Evolutionary conservation across 2,113 vertebrate species (phyloP), one percentile per base, ranked within the genome.

Genomic region (Dicaeum eximium): DNA sequence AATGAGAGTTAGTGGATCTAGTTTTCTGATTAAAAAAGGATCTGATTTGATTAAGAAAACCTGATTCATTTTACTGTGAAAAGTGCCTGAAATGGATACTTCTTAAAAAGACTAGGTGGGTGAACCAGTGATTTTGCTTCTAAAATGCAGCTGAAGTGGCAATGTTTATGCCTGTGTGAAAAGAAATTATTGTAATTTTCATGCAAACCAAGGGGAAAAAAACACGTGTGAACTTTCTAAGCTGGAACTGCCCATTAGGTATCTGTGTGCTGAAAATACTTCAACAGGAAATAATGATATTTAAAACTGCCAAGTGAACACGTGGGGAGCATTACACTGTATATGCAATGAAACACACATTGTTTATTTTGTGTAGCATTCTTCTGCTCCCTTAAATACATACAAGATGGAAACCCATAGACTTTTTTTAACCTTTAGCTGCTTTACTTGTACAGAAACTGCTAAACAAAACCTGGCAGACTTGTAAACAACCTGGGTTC

Each of bases 291-390:
- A 86, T 66, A 13, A 3, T 51, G 85, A 62, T 58, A 44, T 38
- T 88, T 83, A 56, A 70, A 95, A 44, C 56, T 82, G 44, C 74
- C 71, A 51, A 91, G 58, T 69, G 74, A 88, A 73, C 81, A 93
- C 35, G 12, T 91, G 90, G 67, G 62, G 70, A 70, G 38, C 54
- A 80, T 95, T 95, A 95, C 35, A 22, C n/a, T 91, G 50, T 90
- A 15, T 85, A 58, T 58, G 66, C 74, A 50, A 7, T 38, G 74
- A 66, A 89, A 47, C 79, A 73, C 3, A 2, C 45, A 5, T 50
- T 90, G 91, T 94, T 97, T 96, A 90, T 96, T 95, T 89, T 92
- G 58, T 22, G 18, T 88, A 70, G 42, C 45, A 31, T 96, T 90
- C 74, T 73, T 67, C 60, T 77, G 66, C 87, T 93, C 72, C 88